Base-by-base conservation (phyloP, 2,888 invertebrate species). In the Euphydryas editha region DNA sequence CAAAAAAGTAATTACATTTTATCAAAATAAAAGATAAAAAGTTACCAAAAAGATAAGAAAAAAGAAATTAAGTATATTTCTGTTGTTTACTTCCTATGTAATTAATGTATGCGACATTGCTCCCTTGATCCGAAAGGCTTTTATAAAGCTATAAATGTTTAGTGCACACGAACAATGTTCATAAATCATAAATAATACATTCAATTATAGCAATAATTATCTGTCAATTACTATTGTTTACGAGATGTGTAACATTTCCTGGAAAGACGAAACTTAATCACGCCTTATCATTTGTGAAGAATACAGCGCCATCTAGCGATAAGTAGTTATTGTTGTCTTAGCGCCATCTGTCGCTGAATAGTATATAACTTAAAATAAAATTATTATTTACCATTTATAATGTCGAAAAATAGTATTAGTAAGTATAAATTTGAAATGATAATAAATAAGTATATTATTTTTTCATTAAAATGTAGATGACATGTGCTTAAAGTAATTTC, bases 191-290 rank as follows among this genome's bases (percentile, higher is more conserved):
- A 36, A 17, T 30, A 54, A 54, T 36, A 54, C 11, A 54, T 54
- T 54, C 30, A 54, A 54, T 54, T 47, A 47, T 20, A 51, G 8
- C 24, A 51, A 51, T 51, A 24, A 51, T 51, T 51, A 24, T 51
- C 51, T 51, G 51, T 47, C 47, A 47, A 47, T 47, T 47, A 47
- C 20, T 21, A 21, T 51, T 51, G 24, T 51, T 51, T 51, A 51
- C 18, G 51, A 24, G n/a, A 51, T 51, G 21, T n/a, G 21, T 30
- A 51, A 51, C 51, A 51, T 51, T 51, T 51, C 51, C 51, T 21
- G 51, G 51, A 51, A 51, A 24, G 51, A 51, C 24, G 24, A 51
- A 51, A 51, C 24, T 51, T 24, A 51, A 51, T 30, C 54, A 30
- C 49, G 21, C 21, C 4, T 54, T 54, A 54, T 36, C 54, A 17